Evolutionary conservation across 2,888 invertebrate species (phyloP), one percentile per base, ranked within the genome.

Genomic region (Dasypogon diadema): DNA sequence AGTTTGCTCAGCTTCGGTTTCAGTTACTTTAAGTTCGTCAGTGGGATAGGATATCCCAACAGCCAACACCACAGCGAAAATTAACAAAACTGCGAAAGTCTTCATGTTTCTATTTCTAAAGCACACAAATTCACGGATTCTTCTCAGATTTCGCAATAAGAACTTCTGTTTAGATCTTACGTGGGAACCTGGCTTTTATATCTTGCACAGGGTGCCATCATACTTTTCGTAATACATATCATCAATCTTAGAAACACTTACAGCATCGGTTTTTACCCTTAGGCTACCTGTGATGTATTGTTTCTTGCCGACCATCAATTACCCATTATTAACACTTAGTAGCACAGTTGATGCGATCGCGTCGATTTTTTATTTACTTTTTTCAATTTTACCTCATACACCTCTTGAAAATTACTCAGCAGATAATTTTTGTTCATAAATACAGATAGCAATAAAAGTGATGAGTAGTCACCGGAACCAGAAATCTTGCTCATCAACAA

Each of bases 191-290:
- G 8, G 60, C 60, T 60, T 60, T 60, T 60, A 60, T 60, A 60
- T 60, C 60, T 60, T 42, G 12, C 42, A 12, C 8, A 42, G 12
- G n/a, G 42, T 42, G n/a, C 1, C 42, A 42, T 42, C 6, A 42
- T 1, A 42, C n/a, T 42, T 6, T 12, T 58, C 30, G 16, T 10
- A n/a, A 58, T 58, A 5, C 16, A 58, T 8, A 58, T 6, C 34
- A 58, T 58, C 30, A 60, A 60, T 60, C 18, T 18, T 4, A 42
- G 18, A 46, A 24, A 14, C 48, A 42, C 14, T 65, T 48, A 65
- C 48, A 5, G 22, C 46, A n/a, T 22, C 2, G 48, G 48, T 65
- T 60, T 22, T 65, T 65, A 48, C 65, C n/a, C 65, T 24, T 42
- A 8, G n/a, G n/a, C 42, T 42, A 42, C 0, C n/a, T n/a, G n/a